Percentiles rank a stretch among this genome's conserved stretches.
Evolutionary conservation across 2,797 vertebrate species (phyloP).

Genomic region (Cynopterus sphinx): DNA sequence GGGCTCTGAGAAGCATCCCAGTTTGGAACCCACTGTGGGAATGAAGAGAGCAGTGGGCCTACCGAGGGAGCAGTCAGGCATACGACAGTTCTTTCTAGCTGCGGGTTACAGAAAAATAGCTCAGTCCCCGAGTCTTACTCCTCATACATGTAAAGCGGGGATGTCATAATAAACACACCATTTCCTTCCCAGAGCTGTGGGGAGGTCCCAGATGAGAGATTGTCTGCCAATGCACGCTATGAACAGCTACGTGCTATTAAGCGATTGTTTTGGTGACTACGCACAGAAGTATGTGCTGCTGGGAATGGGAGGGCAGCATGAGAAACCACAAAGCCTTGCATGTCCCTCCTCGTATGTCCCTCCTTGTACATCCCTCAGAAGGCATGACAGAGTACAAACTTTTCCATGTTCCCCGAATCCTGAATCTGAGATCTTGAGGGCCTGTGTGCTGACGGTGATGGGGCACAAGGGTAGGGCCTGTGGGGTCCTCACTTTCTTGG

Average conservation of each 20-base stretch:
- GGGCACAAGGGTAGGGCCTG: not conserved
- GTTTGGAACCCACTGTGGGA: not conserved
- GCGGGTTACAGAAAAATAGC: not conserved
- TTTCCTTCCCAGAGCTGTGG: not conserved
- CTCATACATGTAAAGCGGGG: not conserved
- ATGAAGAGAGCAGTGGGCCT: not conserved
- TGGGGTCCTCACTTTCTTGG: not conserved
- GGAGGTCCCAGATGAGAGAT: not conserved
- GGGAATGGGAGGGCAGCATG: not conserved
- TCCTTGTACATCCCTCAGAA: not conserved
- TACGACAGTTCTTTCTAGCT: not conserved
- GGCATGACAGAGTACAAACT: not conserved
- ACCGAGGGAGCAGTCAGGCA: not conserved
- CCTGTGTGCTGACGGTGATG: not conserved
- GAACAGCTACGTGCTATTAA: not conserved
- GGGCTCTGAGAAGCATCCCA: not conserved
- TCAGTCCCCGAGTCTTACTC: not conserved
- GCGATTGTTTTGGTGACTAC: slow-evolving; percentile 19
- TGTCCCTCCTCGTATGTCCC: not conserved
- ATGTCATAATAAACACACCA: not conserved
- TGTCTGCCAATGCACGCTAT: not conserved
- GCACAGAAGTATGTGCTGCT: not conserved
- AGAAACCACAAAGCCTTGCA: slow-evolving; percentile 38
- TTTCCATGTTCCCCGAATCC: slow-evolving; percentile 19
- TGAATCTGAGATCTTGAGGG: not conserved